Percentiles rank a stretch among this genome's conserved stretches.
Conservation (phyloP, 2,113 vertebrate species). For the Alethe diademata region DNA sequence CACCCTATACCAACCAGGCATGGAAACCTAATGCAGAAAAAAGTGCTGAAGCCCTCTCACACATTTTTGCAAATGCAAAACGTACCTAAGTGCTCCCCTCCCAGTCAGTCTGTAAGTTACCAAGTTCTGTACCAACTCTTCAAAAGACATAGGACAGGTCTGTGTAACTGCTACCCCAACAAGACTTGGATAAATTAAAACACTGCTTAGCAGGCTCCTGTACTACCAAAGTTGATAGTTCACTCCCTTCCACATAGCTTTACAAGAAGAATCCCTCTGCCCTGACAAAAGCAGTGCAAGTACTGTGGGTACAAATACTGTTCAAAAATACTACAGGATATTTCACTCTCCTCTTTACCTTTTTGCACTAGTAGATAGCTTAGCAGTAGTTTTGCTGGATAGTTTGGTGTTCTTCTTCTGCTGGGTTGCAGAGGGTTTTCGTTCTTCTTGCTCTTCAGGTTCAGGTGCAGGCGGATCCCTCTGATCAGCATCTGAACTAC, state of each 20-base stretch:
- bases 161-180: not conserved
- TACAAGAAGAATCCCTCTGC: not conserved
- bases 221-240: not conserved
- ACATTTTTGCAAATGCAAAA: not conserved
- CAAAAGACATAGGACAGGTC: not conserved
- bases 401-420: slow-evolving; percentile 92
- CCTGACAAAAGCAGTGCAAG: not conserved
- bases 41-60: rapidly evolving
- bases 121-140: not conserved
- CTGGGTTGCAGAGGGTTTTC: slow-evolving; percentile 86
- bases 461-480: slow-evolving; percentile 87
- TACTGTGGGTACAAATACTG: not conserved
- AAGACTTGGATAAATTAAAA: not conserved
- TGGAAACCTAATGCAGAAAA: not conserved
- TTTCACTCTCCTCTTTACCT: slow-evolving; percentile 72
- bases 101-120: not conserved
- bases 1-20: not conserved
- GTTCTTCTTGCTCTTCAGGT: slow-evolving; percentile 86
- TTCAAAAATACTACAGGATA: not conserved
- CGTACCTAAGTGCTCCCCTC: rapidly evolving
- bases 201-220: not conserved
- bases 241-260: not conserved
- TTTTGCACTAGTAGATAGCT: slow-evolving; percentile 91
- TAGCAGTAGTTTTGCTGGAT: slow-evolving; percentile 92
- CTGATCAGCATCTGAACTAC: slow-evolving; percentile 91